Conservation (phyloP, 2,113 vertebrate genomes). For the Coreoperca whiteheadi region DNA sequence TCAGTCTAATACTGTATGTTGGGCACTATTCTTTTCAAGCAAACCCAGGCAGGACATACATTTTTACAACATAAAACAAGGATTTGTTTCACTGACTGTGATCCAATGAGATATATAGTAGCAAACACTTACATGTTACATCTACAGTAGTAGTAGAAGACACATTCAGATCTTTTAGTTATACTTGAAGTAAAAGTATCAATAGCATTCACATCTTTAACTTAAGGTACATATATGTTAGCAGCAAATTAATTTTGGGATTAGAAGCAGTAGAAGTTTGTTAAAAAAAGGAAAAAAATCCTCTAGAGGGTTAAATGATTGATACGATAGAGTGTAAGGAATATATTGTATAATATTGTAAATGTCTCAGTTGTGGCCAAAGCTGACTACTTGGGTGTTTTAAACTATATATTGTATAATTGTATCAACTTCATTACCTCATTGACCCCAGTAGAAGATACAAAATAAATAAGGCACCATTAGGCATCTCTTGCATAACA, state of each 20-base stretch:
- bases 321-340: neutral
- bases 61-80: neutral
- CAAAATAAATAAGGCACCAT: neutral
- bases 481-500: neutral
- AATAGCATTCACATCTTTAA: neutral
- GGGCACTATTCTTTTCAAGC: neutral
- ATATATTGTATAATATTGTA: neutral
- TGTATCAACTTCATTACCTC: neutral
- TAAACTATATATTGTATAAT: neutral
- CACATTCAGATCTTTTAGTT: neutral
- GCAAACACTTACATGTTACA: neutral
- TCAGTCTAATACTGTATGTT: slow-evolving; percentile 29
- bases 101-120: neutral
- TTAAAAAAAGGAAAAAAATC: neutral
- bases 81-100: slow-evolving; percentile 1
- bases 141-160: neutral
- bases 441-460: neutral
- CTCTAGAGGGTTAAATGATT: neutral
- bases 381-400: neutral
- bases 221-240: neutral
- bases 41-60: neutral
- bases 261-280: neutral
- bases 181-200: neutral
- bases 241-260: neutral
- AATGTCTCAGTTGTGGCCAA: neutral